phyloP scores from a whole-genome alignment of 2,113 vertebrate species.

The Clupea harengus region DNA sequence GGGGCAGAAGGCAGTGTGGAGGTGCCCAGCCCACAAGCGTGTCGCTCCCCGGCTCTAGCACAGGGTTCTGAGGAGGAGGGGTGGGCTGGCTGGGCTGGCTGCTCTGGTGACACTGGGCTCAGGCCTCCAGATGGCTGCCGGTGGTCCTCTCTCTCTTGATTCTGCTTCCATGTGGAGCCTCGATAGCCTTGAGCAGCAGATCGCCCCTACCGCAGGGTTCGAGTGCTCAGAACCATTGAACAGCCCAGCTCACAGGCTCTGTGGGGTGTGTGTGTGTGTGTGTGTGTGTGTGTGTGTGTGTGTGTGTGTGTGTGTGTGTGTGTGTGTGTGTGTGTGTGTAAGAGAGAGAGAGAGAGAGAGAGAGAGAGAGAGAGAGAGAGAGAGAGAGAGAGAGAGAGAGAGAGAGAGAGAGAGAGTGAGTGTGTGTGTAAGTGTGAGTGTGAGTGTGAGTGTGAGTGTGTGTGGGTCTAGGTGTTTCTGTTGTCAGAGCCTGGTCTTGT shows the following conservation, averaged over 20 bases:
- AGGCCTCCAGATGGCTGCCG: not conserved
- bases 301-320: not conserved
- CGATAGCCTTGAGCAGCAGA: not conserved
- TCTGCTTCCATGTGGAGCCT: constrained; percentile 18
- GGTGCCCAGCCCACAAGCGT: not conserved
- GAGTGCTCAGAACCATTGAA: not conserved
- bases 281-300: not conserved
- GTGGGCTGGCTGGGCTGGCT: not conserved
- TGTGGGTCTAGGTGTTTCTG: not conserved
- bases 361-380: no score
- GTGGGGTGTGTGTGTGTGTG: not conserved
- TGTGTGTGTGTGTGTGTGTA: not conserved
- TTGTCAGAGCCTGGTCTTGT: not conserved
- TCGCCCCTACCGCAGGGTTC: not conserved
- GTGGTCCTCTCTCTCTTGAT: constrained; percentile 12
- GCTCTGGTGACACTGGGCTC: not conserved
- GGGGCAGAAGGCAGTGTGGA: not conserved
- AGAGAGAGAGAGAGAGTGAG: no score
- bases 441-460: not conserved
- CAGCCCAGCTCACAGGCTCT: not conserved
- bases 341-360: no score
- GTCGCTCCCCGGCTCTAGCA: not conserved
- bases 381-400: no score
- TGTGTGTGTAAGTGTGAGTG: not conserved
- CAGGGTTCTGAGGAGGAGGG: not conserved